phyloP scores from a whole-genome alignment of 2,888 invertebrate genomes.

The Salpingus planirostris region DNA sequence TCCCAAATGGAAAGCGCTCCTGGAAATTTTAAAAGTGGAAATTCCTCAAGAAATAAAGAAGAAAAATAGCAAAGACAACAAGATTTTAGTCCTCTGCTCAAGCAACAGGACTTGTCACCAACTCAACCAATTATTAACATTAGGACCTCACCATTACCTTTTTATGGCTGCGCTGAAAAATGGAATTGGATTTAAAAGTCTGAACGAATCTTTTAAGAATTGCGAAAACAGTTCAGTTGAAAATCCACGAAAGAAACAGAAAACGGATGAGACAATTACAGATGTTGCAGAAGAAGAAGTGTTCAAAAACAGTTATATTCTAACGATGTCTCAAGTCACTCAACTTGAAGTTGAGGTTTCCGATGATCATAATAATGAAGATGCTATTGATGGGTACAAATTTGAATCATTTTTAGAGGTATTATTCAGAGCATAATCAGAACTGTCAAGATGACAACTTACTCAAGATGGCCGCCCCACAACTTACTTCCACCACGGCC shows the following conservation, averaged over 20 bases:
- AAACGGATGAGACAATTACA: slow-evolving; percentile 23
- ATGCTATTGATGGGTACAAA: too few relatives aligned
- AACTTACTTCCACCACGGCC: too few relatives aligned
- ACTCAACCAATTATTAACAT: slow-evolving; percentile 49
- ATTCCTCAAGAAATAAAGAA: slow-evolving; percentile 64
- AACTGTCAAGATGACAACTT: too few relatives aligned
- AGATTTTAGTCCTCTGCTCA: slow-evolving; percentile 76
- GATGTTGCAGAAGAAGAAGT: slow-evolving; percentile 42
- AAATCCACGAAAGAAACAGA: slow-evolving; percentile 25
- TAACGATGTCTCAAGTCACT: slow-evolving; percentile 67
- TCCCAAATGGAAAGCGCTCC: slow-evolving; percentile 83
- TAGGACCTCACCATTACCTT: slow-evolving; percentile 54
- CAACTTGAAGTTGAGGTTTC: too few relatives aligned
- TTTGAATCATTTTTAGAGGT: slow-evolving; percentile 59
- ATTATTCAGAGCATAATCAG: too few relatives aligned
- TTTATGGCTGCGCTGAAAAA: slow-evolving; percentile 53
- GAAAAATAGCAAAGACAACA: slow-evolving; percentile 45
- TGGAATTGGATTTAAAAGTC: slow-evolving; percentile 48
- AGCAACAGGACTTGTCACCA: slow-evolving; percentile 77
- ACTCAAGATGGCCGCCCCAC: too few relatives aligned
- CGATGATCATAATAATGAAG: too few relatives aligned
- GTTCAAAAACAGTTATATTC: slow-evolving; percentile 54
- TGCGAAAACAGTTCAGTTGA: slow-evolving; percentile 26
- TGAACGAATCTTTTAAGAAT: slow-evolving; percentile 45
- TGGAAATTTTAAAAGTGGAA: slow-evolving; percentile 71